A percentile compares a stretch with the other conserved stretches of the same genome.
Evolutionary conservation across 2,113 vertebrate genomes (phyloP).

Genomic region (Leiothrix lutea): DNA sequence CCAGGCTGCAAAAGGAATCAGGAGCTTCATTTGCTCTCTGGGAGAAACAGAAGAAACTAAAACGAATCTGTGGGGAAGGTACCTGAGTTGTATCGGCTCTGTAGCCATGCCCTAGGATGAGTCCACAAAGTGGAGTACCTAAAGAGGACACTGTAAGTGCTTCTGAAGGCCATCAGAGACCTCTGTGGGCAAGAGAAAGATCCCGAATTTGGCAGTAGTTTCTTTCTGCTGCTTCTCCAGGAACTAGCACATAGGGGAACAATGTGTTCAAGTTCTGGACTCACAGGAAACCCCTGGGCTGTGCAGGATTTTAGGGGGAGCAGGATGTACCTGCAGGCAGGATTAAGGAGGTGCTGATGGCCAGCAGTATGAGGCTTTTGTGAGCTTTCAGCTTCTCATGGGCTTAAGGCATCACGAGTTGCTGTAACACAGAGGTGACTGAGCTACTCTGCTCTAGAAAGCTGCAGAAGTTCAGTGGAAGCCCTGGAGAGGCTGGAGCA

Average conservation of each 20-base stretch:
- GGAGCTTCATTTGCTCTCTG: not conserved
- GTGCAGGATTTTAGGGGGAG: not conserved
- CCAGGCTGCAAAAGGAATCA: not conserved
- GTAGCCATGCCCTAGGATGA: accelerated
- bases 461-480: not conserved
- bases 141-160: not conserved
- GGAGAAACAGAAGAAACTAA: not conserved
- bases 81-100: not conserved
- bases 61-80: not conserved
- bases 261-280: not conserved
- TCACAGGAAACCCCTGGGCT: not conserved
- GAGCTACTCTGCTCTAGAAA: not conserved
- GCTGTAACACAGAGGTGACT: not conserved
- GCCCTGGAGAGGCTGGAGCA: not conserved
- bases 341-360: not conserved
- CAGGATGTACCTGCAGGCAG: not conserved
- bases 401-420: not conserved
- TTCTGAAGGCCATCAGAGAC: not conserved
- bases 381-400: not conserved
- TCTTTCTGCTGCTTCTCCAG: not conserved
- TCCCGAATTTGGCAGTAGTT: not conserved
- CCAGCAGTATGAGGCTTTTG: not conserved
- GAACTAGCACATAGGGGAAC: not conserved
- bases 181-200: not conserved
- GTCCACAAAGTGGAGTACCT: not conserved